phyloP scores from a whole-genome alignment of 2,888 invertebrate species.

The Sinodicranocentrus sp. region DNA sequence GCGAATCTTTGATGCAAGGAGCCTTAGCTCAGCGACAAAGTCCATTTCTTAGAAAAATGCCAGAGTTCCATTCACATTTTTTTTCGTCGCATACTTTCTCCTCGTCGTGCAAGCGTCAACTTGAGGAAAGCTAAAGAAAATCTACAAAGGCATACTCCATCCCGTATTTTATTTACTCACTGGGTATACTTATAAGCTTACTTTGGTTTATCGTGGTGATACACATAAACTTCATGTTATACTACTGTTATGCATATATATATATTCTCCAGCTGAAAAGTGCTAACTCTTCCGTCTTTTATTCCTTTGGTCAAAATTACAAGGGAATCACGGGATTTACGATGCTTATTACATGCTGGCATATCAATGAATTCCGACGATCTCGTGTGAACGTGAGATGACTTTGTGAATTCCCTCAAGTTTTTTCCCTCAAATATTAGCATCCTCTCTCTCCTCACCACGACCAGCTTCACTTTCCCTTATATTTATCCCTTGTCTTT shows the following conservation, averaged over 20 bases:
- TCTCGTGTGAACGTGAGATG: conserved; percentile 76
- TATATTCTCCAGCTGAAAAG: conserved; percentile 12
- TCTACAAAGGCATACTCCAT: neutral
- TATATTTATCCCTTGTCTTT: conserved; percentile 10
- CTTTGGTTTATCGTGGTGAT: neutral
- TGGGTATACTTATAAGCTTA: conserved; percentile 22
- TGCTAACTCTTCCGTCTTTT: conserved; percentile 41
- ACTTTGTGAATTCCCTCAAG: conserved; percentile 72
- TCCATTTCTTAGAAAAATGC: conserved; percentile 14
- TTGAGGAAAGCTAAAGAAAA: too few species aligned
- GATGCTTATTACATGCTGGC: conserved; percentile 77
- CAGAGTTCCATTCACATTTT: conserved; percentile 45
- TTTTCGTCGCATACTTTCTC: conserved; percentile 13
- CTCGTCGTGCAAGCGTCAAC: neutral
- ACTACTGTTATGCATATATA: neutral
- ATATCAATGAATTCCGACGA: conserved; percentile 77
- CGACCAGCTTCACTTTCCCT: conserved; percentile 17
- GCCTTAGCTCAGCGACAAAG: conserved; percentile 19
- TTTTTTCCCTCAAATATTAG: conserved; percentile 40
- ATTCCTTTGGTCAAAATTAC: conserved; percentile 76
- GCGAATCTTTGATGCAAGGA: conserved; percentile 33
- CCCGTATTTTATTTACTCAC: conserved; percentile 47
- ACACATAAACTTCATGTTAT: too few species aligned
- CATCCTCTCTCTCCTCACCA: conserved; percentile 15
- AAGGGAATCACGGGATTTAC: conserved; percentile 77